phyloP scores from a whole-genome alignment of 2,888 invertebrate species.

The Keiferia lycopersicella region DNA sequence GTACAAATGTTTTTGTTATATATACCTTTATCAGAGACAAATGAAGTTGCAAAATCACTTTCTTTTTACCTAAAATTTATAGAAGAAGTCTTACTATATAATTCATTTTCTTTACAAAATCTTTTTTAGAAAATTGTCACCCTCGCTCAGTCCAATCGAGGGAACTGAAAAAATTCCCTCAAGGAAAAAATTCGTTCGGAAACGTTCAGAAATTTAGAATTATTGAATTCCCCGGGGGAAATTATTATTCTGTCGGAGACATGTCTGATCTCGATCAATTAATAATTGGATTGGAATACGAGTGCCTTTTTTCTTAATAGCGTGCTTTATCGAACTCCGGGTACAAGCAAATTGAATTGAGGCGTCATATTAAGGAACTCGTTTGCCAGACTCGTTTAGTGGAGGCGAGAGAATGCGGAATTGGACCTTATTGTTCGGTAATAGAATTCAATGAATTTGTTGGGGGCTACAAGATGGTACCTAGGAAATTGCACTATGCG shows the following conservation, averaged over 20 bases:
- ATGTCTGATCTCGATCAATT: slow-evolving; percentile 53
- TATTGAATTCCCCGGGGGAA: slow-evolving; percentile 46
- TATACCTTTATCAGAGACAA: too few relatives aligned
- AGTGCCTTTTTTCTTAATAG: slow-evolving; percentile 67
- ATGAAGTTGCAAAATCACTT: too few relatives aligned
- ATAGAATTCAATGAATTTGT: slow-evolving; percentile 14
- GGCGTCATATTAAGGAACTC: slow-evolving; percentile 53
- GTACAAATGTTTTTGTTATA: too few relatives aligned
- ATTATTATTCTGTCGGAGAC: slow-evolving; percentile 56
- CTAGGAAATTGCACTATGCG: neutral
- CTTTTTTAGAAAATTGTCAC: too few relatives aligned
- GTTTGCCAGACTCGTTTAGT: slow-evolving; percentile 41
- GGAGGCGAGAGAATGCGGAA: slow-evolving; percentile 5
- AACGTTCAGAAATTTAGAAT: slow-evolving; percentile 32
- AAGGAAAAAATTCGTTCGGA: slow-evolving; percentile 30
- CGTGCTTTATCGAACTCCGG: slow-evolving; percentile 43
- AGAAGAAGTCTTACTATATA: too few relatives aligned
- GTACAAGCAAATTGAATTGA: slow-evolving; percentile 43
- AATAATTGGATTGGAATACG: slow-evolving; percentile 53
- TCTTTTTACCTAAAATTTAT: too few relatives aligned
- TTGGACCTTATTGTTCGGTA: slow-evolving; percentile 13
- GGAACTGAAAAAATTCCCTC: too few relatives aligned
- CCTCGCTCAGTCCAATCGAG: too few relatives aligned
- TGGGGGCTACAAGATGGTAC: neutral
- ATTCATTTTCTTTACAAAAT: too few relatives aligned